Percentiles rank a stretch among this genome's conserved stretches.
Conservation (phyloP, 2,797 vertebrate genomes). For the Molossus alvarezi region DNA sequence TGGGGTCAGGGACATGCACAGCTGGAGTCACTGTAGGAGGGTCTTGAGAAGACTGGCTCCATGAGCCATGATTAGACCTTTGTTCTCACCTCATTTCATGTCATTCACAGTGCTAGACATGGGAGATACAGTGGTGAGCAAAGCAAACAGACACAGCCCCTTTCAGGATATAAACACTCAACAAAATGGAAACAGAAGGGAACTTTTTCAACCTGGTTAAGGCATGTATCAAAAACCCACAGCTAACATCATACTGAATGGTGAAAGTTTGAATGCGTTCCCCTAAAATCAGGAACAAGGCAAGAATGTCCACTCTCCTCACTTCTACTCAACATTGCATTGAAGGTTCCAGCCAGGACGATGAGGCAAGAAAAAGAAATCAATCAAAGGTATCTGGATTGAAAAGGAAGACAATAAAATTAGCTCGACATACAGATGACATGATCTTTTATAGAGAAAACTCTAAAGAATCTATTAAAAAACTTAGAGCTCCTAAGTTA, state of each 20-base stretch:
- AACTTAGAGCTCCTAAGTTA: not conserved
- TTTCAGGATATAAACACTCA: not conserved
- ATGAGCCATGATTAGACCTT: not conserved
- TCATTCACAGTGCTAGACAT: not conserved
- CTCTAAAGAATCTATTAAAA: slow-evolving; percentile 1
- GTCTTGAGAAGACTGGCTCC: not conserved
- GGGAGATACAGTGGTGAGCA: not conserved
- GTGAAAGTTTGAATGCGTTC: not conserved
- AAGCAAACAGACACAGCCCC: not conserved
- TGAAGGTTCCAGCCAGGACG: not conserved
- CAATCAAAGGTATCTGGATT: not conserved
- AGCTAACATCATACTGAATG: not conserved
- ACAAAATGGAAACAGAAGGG: not conserved
- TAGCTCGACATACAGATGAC: not conserved
- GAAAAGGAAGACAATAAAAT: not conserved
- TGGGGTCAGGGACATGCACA: not conserved
- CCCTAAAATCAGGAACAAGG: not conserved
- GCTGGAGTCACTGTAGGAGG: not conserved
- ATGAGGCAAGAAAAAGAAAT: slow-evolving; percentile 22
- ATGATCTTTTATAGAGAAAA: not conserved
- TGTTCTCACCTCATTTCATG: not conserved
- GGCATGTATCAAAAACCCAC: not conserved
- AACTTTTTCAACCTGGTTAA: not conserved
- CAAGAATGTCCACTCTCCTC: not conserved
- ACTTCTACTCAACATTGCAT: not conserved